Conservation (phyloP, 1,140 invertebrate species). For the Drosophila watanabei region DNA sequence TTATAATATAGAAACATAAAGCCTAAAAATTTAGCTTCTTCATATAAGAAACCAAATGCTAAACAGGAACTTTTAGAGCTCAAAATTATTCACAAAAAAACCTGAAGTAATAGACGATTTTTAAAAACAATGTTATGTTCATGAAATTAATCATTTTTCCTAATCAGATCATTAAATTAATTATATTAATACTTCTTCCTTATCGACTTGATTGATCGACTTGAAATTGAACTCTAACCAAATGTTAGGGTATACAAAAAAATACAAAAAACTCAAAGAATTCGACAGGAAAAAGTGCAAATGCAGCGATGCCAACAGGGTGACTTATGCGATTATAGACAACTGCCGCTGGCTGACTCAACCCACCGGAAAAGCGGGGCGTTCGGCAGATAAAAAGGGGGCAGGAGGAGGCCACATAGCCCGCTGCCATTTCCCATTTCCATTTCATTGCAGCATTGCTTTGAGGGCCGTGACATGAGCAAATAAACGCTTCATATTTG, state of each 20-base stretch:
- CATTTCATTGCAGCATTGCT: constrained; percentile 58
- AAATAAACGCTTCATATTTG: constrained; percentile 85
- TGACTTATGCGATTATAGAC: constrained; percentile 85
- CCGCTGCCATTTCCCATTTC: constrained; percentile 62
- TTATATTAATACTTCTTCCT: not conserved
- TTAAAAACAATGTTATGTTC: not conserved
- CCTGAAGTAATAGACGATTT: not conserved
- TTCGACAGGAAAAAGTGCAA: constrained; percentile 67
- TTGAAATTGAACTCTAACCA: not conserved
- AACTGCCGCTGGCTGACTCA: constrained; percentile 65
- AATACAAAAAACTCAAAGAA: constrained; percentile 18
- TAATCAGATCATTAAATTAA: not conserved
- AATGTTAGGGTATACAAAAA: constrained; percentile 6
- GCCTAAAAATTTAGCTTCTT: not conserved
- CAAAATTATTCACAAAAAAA: not conserved
- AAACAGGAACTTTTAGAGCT: not conserved
- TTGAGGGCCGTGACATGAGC: constrained; percentile 80
- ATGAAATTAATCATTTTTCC: too few species aligned
- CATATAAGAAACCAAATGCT: too few species aligned
- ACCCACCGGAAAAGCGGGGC: constrained; percentile 13
- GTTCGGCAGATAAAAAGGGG: constrained; percentile 9
- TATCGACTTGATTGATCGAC: too few species aligned
- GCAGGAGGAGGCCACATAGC: constrained; percentile 15
- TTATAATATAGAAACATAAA: not conserved
- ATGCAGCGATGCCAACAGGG: constrained; percentile 82